These are phyloP conservation scores for Tenrec ecaudatus DNA, from an alignment of 2,113 vertebrate species.

Conservation along the genomic window DNA sequence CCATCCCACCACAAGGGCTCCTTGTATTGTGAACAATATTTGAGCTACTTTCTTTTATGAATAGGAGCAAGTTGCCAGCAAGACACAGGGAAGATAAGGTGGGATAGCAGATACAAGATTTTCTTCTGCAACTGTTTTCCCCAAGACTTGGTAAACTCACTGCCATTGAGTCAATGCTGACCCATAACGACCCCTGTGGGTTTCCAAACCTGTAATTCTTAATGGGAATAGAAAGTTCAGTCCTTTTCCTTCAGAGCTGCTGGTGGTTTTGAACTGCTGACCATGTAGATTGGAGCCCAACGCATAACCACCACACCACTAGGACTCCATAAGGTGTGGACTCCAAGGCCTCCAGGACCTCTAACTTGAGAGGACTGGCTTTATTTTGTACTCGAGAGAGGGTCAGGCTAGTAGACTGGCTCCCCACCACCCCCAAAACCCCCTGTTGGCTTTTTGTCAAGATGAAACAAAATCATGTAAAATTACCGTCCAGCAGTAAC, in stretches of 20 bases:
- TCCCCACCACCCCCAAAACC: neutral
- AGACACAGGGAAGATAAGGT: neutral
- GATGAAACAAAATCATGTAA: constrained; percentile 51
- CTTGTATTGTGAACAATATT: too few relatives aligned
- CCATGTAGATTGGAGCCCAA: too few relatives aligned
- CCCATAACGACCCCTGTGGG: too few relatives aligned
- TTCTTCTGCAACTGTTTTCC: neutral
- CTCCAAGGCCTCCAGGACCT: neutral
- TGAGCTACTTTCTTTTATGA: constrained; percentile 8
- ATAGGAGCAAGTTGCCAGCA: neutral
- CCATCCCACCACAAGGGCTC: too few relatives aligned
- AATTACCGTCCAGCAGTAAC: neutral
- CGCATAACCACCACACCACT: too few relatives aligned
- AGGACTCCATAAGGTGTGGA: neutral
- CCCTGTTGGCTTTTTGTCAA: constrained; percentile 17
- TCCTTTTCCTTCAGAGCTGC: too few relatives aligned
- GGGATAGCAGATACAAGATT: neutral
- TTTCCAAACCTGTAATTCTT: too few relatives aligned
- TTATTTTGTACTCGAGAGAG: constrained; percentile 27
- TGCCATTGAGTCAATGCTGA: too few relatives aligned
- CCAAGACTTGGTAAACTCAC: neutral
- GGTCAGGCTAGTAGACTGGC: neutral
- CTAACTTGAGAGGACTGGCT: neutral
- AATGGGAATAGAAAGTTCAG: too few relatives aligned
- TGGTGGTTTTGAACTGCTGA: too few relatives aligned